phyloP scores from a whole-genome alignment of 2,113 vertebrate genomes.

The Ictidomys tridecemlineatus region DNA sequence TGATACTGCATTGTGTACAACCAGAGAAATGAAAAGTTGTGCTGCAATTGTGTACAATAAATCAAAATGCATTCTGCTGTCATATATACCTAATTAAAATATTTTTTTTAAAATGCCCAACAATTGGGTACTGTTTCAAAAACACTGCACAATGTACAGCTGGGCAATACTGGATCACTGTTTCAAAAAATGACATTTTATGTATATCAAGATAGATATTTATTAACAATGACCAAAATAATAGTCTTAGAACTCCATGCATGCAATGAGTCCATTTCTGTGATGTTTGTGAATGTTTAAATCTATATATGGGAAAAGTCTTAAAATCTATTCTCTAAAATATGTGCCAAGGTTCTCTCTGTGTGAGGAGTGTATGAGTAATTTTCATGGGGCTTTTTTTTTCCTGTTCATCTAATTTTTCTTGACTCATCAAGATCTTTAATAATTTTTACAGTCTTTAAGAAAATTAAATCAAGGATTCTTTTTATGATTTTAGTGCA shows the following conservation, averaged over 20 bases:
- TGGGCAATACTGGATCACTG: background rate
- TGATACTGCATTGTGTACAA: too few species aligned
- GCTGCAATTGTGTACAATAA: too few species aligned
- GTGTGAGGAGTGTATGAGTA: background rate
- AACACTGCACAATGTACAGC: background rate
- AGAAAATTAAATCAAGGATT: constrained; percentile 8
- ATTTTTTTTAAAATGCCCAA: background rate
- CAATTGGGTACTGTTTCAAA: background rate
- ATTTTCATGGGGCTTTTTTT: constrained; percentile 28
- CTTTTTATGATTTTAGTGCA: background rate
- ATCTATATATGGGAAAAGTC: background rate
- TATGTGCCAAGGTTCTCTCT: background rate
- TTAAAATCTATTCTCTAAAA: background rate
- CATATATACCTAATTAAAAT: too few species aligned
- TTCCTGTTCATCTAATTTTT: constrained; percentile 16
- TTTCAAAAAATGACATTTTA: background rate
- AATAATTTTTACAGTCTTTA: constrained; percentile 27
- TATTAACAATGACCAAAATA: background rate
- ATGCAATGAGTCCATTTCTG: background rate
- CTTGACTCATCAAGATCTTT: background rate
- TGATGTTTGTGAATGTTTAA: background rate
- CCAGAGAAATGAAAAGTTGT: too few species aligned
- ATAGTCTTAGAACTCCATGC: background rate
- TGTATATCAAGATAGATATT: background rate
- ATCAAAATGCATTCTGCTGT: too few species aligned